Percentiles rank a stretch among this genome's conserved stretches.
Evolutionary conservation across 2,888 invertebrate genomes (phyloP).

Genomic region (Parnassius mnemosyne): DNA sequence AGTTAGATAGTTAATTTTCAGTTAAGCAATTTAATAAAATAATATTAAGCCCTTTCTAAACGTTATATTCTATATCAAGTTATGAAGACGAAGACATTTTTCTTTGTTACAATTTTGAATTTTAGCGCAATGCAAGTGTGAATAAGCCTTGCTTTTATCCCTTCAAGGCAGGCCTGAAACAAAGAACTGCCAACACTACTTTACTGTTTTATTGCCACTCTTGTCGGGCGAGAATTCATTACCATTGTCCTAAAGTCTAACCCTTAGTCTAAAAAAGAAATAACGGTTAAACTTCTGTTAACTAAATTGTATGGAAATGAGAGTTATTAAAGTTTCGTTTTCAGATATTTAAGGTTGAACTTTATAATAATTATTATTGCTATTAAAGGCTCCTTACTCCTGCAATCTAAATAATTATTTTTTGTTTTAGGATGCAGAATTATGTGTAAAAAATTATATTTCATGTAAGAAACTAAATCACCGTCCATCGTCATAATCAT

Average conservation of each 20-base stretch:
- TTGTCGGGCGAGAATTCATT: constrained; percentile 25
- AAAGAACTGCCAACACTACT: constrained; percentile 23
- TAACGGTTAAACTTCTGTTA: constrained; percentile 17
- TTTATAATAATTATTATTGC: constrained; percentile 11
- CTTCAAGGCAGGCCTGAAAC: constrained; percentile 18
- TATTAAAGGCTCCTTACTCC: too few species aligned
- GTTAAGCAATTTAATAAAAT: too few species aligned
- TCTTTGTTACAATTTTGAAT: constrained; percentile 10
- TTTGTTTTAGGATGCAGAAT: too few species aligned
- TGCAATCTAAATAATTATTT: too few species aligned
- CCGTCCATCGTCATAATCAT: too few species aligned
- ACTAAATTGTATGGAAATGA: constrained; percentile 11
- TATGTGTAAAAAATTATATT: too few species aligned
- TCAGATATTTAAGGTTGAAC: not conserved
- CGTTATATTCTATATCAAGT: not conserved
- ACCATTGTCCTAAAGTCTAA: constrained; percentile 24
- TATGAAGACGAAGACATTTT: not conserved
- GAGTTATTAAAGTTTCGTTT: too few species aligned
- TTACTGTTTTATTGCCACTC: constrained; percentile 26
- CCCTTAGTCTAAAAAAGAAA: constrained; percentile 20
- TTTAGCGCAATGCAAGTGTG: constrained; percentile 20
- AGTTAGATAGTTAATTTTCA: too few species aligned
- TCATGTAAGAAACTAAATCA: too few species aligned
- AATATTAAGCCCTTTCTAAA: not conserved
- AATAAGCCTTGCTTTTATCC: constrained; percentile 23